phyloP scores from a whole-genome alignment of 2,888 invertebrate genomes.

The Phorcus lineatus region DNA sequence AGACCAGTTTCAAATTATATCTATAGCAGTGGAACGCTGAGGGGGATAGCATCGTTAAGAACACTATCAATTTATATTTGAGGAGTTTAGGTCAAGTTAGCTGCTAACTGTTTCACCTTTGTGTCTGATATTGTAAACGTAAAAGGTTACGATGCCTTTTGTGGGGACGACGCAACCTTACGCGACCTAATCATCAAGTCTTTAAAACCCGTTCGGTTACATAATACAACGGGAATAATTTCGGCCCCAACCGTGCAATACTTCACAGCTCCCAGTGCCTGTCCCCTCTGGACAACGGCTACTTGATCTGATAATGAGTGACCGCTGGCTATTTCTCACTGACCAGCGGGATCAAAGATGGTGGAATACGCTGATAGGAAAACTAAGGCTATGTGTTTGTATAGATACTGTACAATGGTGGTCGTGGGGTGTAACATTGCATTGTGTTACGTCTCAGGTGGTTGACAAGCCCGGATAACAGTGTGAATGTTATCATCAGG shows the following conservation, averaged over 20 bases:
- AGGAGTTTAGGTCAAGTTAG: too few relatives aligned
- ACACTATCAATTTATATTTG: too few relatives aligned
- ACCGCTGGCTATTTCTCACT: neutral
- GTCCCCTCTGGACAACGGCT: neutral
- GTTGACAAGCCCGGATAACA: neutral
- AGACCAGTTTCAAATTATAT: too few relatives aligned
- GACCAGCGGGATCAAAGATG: conserved; percentile 11
- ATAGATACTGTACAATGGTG: neutral
- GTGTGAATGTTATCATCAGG: too few relatives aligned
- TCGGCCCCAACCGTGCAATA: neutral
- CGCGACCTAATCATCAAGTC: neutral
- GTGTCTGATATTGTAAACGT: too few relatives aligned
- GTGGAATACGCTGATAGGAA: neutral
- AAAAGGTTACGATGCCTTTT: neutral
- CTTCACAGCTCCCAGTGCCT: conserved; percentile 13
- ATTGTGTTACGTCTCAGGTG: neutral
- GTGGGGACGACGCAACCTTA: neutral
- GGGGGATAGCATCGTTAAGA: too few relatives aligned
- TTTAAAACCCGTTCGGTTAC: too few relatives aligned
- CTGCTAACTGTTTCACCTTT: too few relatives aligned
- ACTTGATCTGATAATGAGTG: conserved; percentile 3
- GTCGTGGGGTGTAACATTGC: neutral
- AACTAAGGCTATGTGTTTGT: neutral
- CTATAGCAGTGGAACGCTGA: too few relatives aligned
- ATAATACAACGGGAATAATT: too few relatives aligned